Evolutionary conservation across 2,888 invertebrate species (phyloP), one percentile per base, ranked within the genome.

Genomic region (Drosophila neoperkinsi): DNA sequence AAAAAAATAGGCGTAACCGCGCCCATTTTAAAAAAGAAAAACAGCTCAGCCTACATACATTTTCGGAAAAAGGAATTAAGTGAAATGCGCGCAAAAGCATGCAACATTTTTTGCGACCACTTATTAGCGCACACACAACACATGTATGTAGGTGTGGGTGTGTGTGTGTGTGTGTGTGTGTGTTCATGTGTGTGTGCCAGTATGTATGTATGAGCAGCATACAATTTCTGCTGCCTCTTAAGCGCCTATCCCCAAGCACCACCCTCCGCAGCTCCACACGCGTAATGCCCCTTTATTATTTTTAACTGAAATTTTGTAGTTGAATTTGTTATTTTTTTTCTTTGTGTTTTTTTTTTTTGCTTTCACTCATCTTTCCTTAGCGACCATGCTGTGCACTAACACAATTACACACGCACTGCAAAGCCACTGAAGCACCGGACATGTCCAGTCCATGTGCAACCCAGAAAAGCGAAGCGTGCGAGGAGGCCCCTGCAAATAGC

Each of bases 341-440:
- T 21, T 31, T 55, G 2, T 7, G 6, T 28, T 36, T 16, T 38
- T 43, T 46, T 13, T 34, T 33, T 51, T 28, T 69, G 38, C 58
- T 55, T 64, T 57, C 59, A 68, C 75, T 70, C 75, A 75, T 69
- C 65, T 67, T 69, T 52, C 59, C 52, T 53, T 55, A 41, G 51
- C 72, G 52, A 56, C 61, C 51, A 65, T 68, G 53, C 50, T 75
- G 63, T 71, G 75, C 74, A 86, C 90, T 84, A 86, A 87, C 80
- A 88, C 90, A 86, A 90, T 83, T 88, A 80, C 81, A 74, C 81
- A 73, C 79, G 78, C 79, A 79, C 67, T 71, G 58, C 33, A 67
- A 55, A 85, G 71, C 66, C 56, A 60, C 65, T 11, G 68, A 58
- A 41, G 62, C 71, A 36, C 51, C 57, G 71, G 72, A 57, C 66